Evolutionary conservation across 2,113 vertebrate species (phyloP).

Genomic region (Notothenia rossii): DNA sequence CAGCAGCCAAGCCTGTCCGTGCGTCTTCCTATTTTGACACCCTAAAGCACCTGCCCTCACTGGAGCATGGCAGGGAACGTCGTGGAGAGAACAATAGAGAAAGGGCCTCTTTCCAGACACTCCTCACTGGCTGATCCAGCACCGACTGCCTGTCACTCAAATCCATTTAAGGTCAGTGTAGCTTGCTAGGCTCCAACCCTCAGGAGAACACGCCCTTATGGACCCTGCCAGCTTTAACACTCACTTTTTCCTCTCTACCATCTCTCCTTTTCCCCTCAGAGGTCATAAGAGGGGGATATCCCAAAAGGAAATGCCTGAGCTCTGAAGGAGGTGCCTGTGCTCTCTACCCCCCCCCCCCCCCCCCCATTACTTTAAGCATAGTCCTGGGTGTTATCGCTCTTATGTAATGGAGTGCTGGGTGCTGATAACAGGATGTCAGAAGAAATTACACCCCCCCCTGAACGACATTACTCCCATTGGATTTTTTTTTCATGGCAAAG

Average conservation of each 20-base stretch:
- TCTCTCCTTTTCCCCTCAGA: conserved; percentile 68
- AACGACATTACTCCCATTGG: conserved; percentile 14
- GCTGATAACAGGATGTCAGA: conserved; percentile 64
- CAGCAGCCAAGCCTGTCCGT: conserved; percentile 79
- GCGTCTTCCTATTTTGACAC: conserved; percentile 86
- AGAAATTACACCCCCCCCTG: conserved; percentile 28
- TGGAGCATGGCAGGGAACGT: conserved; percentile 76
- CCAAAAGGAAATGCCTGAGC: conserved; percentile 82
- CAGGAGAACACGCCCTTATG: conserved; percentile 67
- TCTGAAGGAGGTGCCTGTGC: conserved; percentile 72
- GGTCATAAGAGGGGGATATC: conserved; percentile 75
- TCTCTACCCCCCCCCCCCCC: conserved; percentile 34
- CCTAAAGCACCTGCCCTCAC: conserved; percentile 81
- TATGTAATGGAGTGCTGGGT: conserved; percentile 67
- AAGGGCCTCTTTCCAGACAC: conserved; percentile 74
- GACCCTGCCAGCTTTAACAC: conserved; percentile 62
- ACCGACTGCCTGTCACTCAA: conserved; percentile 76
- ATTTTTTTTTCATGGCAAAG: conserved; percentile 14
- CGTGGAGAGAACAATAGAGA: conserved; percentile 77
- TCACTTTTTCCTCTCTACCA: conserved; percentile 76
- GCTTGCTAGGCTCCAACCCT: conserved; percentile 53
- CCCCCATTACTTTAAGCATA: conserved; percentile 55
- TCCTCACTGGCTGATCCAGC: conserved; percentile 57
- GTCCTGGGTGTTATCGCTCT: conserved; percentile 69
- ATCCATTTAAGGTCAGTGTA: conserved; percentile 70